A percentile compares a stretch with the other conserved stretches of the same genome.
These are phyloP conservation scores for Grammomys surdaster DNA, from an alignment of 2,113 vertebrate genomes.

Conservation along the genomic window DNA sequence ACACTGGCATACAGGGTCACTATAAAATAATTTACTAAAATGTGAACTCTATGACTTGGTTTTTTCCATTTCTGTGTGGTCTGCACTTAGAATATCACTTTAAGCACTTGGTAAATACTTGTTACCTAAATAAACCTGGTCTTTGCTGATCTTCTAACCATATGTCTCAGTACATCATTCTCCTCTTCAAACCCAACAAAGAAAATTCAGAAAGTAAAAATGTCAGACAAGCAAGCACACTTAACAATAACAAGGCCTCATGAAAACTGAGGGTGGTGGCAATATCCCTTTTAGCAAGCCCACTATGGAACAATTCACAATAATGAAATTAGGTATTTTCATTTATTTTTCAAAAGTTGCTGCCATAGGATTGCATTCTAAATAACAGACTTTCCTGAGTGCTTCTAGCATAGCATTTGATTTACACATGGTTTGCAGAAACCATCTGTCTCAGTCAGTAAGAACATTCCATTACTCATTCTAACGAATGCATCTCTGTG, in stretches of 20 bases:
- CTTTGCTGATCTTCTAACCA: constrained; percentile 30
- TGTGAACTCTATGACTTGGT: neutral
- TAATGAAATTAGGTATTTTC: constrained; percentile 54
- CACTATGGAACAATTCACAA: constrained; percentile 54
- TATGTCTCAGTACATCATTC: neutral
- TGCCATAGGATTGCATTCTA: constrained; percentile 56
- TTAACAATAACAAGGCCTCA: neutral
- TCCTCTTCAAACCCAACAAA: constrained; percentile 52
- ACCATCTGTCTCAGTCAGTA: neutral
- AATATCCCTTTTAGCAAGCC: neutral
- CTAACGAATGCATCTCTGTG: constrained; percentile 33
- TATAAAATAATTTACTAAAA: constrained; percentile 60
- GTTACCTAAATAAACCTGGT: constrained; percentile 47
- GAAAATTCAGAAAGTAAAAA: constrained; percentile 39
- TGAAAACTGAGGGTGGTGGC: neutral
- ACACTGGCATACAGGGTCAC: constrained; percentile 21
- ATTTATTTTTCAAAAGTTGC: constrained; percentile 59
- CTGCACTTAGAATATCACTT: constrained; percentile 33
- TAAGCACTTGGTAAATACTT: constrained; percentile 25
- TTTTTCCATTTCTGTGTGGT: constrained; percentile 18
- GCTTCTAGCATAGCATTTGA: constrained; percentile 45
- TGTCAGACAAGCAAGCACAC: neutral
- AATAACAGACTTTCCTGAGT: constrained; percentile 32
- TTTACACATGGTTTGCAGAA: constrained; percentile 48
- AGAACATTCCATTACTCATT: constrained; percentile 25